Base-by-base conservation (phyloP, 2,113 vertebrate genomes). In the Halichoerus grypus region DNA sequence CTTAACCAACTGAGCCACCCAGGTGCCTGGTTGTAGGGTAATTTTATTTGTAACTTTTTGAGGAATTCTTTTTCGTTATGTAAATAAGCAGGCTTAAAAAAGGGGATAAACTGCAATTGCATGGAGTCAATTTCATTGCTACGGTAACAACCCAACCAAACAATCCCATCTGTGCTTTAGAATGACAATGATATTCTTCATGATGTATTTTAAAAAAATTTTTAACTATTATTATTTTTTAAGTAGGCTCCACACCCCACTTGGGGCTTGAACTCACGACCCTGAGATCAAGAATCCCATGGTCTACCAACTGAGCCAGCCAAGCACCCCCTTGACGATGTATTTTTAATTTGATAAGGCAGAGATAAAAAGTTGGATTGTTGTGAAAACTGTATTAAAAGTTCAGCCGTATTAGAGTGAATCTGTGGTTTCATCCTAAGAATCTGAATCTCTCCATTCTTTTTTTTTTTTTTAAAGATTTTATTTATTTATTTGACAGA, bases 301-400 rank as follows among this genome's bases (percentile, higher is more conserved):
- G 42, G 14, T 77, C 46, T 77, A 28, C 26, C 4, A 0, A 77
- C 26, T 31, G 42, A 77, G 42, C 74, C 42, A 31, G 14, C 14
- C 42, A 31, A 26, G 26, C 4, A 13, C 28, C 76, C 76, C 46
- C 28, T 19, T 79, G 28, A 79, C 8, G 9, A 79, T 99, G 99
- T 55, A 77, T 61, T 88, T 91, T 77, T 84, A 61, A n/a, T 74
- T 65, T 55, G 67, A 31, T 84, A 24, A 67, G 3, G 39, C 59
- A 87, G 51, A 53, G 15, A 36, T n/a, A 51, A 91, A 86, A 92
- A 55, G 82, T 28, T 71, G 59, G 31, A 88, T 83, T 42, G 7
- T 49, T 91, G 31, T 5, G 49, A 67, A 76, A 80, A 57, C 12
- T 3, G 7, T 67, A 31, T 69, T 81, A 53, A 49, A 91, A 69